These are phyloP conservation scores for Trachythela sp. DNA, from an alignment of 64 coral and sea anemone species.

Conservation along the genomic window DNA sequence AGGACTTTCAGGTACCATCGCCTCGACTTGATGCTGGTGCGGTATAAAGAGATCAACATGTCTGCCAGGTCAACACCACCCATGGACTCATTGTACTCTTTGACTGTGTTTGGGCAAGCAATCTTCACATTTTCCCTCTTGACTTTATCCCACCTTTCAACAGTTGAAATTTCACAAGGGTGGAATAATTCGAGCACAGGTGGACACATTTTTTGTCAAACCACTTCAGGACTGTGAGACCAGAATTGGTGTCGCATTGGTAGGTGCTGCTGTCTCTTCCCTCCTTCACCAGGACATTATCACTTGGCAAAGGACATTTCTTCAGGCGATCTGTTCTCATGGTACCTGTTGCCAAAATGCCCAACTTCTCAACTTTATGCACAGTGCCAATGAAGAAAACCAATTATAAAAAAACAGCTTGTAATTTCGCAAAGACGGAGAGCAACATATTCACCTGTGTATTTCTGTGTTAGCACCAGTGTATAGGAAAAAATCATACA, in stretches of 20 bases:
- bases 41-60: background rate
- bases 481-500: too few species aligned
- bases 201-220: slow-evolving; percentile 27
- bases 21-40: background rate
- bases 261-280: background rate
- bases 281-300: background rate
- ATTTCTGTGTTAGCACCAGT: background rate
- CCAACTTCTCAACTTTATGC: too few species aligned
- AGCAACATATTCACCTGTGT: background rate
- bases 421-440: background rate
- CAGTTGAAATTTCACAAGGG: background rate
- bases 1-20: background rate
- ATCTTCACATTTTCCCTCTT: background rate
- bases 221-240: background rate
- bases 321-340: background rate
- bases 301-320: background rate
- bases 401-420: background rate
- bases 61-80: background rate
- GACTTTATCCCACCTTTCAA: background rate
- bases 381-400: background rate
- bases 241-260: background rate
- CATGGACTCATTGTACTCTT: background rate
- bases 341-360: background rate
- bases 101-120: background rate
- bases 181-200: background rate